A percentile compares a stretch with the other conserved stretches of the same genome.
These are phyloP conservation scores for Rhaphigaster nebulosa DNA, from an alignment of 2,888 invertebrate species.

Conservation along the genomic window DNA sequence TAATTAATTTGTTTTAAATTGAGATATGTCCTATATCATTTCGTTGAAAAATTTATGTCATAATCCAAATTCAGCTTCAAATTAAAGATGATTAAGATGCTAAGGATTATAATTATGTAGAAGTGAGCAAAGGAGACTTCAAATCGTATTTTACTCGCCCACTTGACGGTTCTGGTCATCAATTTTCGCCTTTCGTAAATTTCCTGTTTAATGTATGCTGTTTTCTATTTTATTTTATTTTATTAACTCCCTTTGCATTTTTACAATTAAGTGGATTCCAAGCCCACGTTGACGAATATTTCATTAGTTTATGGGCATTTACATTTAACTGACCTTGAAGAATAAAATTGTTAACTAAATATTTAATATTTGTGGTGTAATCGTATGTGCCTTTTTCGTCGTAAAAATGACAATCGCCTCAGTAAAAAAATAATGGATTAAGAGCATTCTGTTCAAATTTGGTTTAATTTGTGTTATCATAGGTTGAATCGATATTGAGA, in stretches of 20 bases:
- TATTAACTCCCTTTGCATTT: not conserved
- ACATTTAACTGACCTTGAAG: no score
- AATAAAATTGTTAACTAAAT: no score
- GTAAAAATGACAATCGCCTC: no score
- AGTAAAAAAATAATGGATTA: no score
- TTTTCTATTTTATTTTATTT: not conserved
- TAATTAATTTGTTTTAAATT: constrained; percentile 35
- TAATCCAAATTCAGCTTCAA: not conserved
- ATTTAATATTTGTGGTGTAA: no score
- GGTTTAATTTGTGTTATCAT: no score
- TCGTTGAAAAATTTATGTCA: not conserved
- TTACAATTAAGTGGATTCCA: constrained; percentile 2
- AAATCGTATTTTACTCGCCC: constrained; percentile 21
- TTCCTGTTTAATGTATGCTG: not conserved
- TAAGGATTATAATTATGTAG: not conserved
- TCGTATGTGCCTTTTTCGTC: no score
- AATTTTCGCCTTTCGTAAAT: constrained; percentile 8
- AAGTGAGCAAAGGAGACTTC: not conserved
- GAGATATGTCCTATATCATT: not conserved
- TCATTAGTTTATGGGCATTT: no score
- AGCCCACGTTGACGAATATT: not conserved
- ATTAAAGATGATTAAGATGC: not conserved
- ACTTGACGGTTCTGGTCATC: not conserved
- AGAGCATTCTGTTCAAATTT: no score
- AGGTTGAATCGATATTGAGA: no score